Evolutionary conservation across 2,888 invertebrate species (phyloP).

Genomic region (Lacanobia oleracea): DNA sequence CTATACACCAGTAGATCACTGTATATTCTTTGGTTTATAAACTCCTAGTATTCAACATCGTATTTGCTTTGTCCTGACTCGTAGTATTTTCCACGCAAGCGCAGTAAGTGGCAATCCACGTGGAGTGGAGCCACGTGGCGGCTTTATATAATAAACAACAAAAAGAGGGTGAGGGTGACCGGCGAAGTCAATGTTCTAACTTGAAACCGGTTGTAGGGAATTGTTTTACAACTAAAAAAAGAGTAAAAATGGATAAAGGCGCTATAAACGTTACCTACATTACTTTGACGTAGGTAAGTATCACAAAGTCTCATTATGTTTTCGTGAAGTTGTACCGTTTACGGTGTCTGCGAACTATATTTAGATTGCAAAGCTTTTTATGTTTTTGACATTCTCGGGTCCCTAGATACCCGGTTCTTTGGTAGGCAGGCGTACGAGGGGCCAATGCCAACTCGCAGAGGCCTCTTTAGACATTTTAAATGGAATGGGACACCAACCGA

Average conservation of each 20-base stretch:
- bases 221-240: background rate
- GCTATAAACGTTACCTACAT: background rate
- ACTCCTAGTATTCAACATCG: background rate
- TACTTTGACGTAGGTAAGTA: too few relatives aligned
- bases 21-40: background rate
- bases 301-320: too few relatives aligned
- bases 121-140: background rate
- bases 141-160: background rate
- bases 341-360: background rate
- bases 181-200: too few relatives aligned
- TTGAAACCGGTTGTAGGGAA: background rate
- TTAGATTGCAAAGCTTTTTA: too few relatives aligned
- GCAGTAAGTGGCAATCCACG: slow-evolving; percentile 17
- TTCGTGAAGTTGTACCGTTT: too few relatives aligned
- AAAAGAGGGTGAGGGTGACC: background rate
- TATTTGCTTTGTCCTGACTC: background rate
- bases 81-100: slow-evolving; percentile 15
- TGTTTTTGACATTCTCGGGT: too few relatives aligned
- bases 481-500: too few relatives aligned
- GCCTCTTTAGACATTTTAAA: too few relatives aligned
- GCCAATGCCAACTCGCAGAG: too few relatives aligned
- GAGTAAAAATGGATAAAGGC: background rate
- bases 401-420: too few relatives aligned
- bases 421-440: too few relatives aligned
- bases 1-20: background rate